A percentile compares a stretch with the other conserved stretches of the same genome.
Evolutionary conservation across 2,797 vertebrate species (phyloP).

Genomic region (Octomys mimax): DNA sequence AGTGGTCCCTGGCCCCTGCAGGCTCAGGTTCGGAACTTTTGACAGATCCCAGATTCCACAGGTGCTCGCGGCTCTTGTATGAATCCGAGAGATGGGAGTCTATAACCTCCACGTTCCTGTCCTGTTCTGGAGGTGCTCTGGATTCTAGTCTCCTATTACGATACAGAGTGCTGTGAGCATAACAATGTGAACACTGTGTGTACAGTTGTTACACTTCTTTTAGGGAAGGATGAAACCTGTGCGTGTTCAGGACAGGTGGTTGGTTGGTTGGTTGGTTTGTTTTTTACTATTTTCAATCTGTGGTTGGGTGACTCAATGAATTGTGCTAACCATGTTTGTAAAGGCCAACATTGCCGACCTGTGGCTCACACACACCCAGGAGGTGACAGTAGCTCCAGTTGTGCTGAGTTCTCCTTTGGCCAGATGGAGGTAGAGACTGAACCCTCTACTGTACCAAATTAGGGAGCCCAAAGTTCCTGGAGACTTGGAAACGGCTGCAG

Average conservation of each 20-base stretch:
- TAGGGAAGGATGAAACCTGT: background rate
- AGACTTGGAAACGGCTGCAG: no score
- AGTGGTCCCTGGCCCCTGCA: background rate
- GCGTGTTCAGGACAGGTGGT: background rate
- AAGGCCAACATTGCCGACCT: background rate
- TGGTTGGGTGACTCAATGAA: background rate
- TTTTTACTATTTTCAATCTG: background rate
- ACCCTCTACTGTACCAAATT: no score
- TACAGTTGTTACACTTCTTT: background rate
- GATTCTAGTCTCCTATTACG: background rate
- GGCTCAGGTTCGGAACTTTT: background rate
- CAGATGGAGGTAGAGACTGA: background rate
- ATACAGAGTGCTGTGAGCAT: background rate
- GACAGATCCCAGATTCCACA: no score
- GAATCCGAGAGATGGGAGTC: background rate
- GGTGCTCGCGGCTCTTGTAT: background rate
- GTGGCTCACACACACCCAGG: background rate
- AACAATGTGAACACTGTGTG: no score
- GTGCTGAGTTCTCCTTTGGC: background rate
- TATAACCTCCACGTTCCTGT: background rate
- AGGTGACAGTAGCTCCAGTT: background rate
- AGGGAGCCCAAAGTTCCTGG: background rate
- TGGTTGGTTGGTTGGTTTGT: no score
- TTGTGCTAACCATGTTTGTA: background rate
- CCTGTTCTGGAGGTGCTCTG: background rate